Percentiles rank a stretch among this genome's conserved stretches.
Evolutionary conservation across 2,888 invertebrate genomes (phyloP).

Genomic region (Myathropa florea): DNA sequence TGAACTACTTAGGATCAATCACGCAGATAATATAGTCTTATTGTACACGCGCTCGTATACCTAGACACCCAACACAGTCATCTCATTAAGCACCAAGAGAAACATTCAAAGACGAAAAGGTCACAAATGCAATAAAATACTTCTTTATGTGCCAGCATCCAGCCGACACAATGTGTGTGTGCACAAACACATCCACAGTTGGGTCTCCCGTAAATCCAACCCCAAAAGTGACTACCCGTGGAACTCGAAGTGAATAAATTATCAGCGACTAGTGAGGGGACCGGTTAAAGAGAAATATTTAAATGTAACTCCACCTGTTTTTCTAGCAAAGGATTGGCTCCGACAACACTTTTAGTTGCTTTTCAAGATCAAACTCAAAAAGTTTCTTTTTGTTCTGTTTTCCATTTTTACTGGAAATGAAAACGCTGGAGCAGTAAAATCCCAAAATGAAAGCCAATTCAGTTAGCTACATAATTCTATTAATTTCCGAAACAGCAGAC

Average conservation of each 20-base stretch:
- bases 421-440: background rate
- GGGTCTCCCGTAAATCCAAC: too few species aligned
- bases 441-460: slow-evolving; percentile 40
- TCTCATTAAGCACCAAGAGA: too few species aligned
- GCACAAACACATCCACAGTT: too few species aligned
- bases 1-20: background rate
- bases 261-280: background rate
- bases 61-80: background rate
- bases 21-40: background rate
- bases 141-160: too few species aligned
- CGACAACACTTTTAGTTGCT: too few species aligned
- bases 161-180: too few species aligned
- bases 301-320: background rate
- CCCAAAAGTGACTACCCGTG: too few species aligned
- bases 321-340: background rate
- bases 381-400: background rate
- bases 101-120: too few species aligned
- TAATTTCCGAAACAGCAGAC: slow-evolving; percentile 17
- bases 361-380: too few species aligned
- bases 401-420: background rate
- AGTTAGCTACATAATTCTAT: slow-evolving; percentile 29
- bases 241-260: background rate
- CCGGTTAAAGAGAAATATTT: background rate
- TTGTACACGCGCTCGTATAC: background rate
- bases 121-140: too few species aligned